These are phyloP conservation scores for Margarornis squamiger DNA, from an alignment of 2,797 vertebrate species.

Conservation along the genomic window DNA sequence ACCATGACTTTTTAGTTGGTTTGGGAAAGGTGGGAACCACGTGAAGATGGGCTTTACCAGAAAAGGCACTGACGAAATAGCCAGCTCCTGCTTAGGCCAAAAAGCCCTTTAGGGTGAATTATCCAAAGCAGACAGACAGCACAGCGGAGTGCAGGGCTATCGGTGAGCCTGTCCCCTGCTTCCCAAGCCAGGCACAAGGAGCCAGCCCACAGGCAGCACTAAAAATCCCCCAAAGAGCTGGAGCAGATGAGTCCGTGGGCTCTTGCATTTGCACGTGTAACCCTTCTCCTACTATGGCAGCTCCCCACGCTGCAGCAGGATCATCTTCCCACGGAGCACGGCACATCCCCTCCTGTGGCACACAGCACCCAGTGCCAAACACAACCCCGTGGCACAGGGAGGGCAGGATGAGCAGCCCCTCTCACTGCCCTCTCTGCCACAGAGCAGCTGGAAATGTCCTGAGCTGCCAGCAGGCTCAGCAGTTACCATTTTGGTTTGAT, in stretches of 20 bases:
- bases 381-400: neutral
- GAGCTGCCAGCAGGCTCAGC: neutral
- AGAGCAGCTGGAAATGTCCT: neutral
- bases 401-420: neutral
- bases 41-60: neutral
- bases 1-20: fast-evolving
- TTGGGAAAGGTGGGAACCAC: fast-evolving
- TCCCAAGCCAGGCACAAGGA: neutral
- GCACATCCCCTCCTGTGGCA: neutral
- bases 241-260: fast-evolving
- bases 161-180: neutral
- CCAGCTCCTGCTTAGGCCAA: neutral
- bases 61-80: fast-evolving
- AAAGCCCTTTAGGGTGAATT: neutral
- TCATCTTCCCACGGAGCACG: neutral
- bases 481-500: neutral
- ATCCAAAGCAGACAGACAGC: too few relatives aligned
- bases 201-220: neutral
- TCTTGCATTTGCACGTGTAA: fast-evolving
- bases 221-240: neutral
- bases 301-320: fast-evolving
- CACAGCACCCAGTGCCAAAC: neutral
- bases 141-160: fast-evolving
- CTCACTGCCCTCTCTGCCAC: neutral
- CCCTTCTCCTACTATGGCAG: neutral